A percentile compares a stretch with the other conserved stretches of the same genome.
Conservation (phyloP, 2,113 vertebrate genomes). For the Gobius niger region DNA sequence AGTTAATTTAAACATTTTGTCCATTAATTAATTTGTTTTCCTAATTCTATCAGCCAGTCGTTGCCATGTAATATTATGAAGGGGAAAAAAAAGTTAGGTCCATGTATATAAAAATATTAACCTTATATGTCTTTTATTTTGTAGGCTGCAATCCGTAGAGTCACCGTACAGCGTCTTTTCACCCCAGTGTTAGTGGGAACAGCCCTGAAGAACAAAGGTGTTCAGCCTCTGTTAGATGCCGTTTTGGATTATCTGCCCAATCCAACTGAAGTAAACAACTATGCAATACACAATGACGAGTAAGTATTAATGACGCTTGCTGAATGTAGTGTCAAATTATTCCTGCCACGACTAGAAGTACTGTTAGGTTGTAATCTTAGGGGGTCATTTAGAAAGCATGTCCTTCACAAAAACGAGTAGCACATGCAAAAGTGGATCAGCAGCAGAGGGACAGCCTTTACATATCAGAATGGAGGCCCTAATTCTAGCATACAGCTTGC, state of each 20-base stretch:
- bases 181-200: conserved; percentile 91
- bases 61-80: no score
- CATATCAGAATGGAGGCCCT: no score
- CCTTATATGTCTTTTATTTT: neutral
- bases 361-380: neutral
- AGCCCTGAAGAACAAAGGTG: conserved; percentile 94
- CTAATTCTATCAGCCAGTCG: no score
- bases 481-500: no score
- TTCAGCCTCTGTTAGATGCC: conserved; percentile 90
- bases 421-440: no score
- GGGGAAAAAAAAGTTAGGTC: no score
- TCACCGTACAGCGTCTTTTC: conserved; percentile 86
- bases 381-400: no score
- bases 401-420: no score
- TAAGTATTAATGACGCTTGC: conserved; percentile 66
- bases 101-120: neutral
- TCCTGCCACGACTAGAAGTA: neutral
- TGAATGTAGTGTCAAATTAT: neutral
- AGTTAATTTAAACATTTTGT: no score
- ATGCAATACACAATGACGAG: conserved; percentile 83
- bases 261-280: conserved; percentile 91
- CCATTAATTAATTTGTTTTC: no score
- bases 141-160: conserved; percentile 89
- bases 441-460: no score
- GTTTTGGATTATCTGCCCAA: conserved; percentile 91